phyloP scores from a whole-genome alignment of 2,797 vertebrate species.

The Strix occidentalis region DNA sequence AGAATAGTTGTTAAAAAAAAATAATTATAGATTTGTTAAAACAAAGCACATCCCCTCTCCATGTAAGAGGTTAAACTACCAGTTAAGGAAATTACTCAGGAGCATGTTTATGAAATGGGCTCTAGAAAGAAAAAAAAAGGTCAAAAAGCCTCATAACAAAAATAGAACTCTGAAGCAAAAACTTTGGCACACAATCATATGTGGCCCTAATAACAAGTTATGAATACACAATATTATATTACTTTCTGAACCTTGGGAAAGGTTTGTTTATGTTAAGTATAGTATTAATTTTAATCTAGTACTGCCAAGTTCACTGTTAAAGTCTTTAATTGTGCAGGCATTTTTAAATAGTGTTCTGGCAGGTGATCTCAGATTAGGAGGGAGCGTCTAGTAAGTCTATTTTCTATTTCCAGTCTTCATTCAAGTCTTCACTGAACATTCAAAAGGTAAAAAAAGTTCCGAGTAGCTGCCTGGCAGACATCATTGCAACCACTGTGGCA shows the following conservation, averaged over 20 bases:
- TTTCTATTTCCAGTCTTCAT: background rate
- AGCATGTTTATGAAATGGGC: background rate
- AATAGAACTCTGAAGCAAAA: background rate
- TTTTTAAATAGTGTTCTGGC: background rate
- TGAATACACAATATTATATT: background rate
- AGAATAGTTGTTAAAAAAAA: background rate
- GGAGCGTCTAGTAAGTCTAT: fast-evolving
- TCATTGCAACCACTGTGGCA: background rate
- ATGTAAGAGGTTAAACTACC: background rate
- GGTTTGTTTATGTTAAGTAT: background rate
- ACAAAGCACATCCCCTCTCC: background rate
- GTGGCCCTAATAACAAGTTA: background rate
- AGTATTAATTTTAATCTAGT: background rate
- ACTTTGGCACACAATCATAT: background rate
- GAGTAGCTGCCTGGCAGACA: background rate
- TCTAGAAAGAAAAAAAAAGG: background rate
- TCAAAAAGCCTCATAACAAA: background rate
- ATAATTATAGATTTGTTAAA: background rate
- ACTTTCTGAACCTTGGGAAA: background rate
- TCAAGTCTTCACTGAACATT: background rate
- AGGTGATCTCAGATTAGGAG: background rate
- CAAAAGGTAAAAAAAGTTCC: background rate
- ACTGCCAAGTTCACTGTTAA: background rate
- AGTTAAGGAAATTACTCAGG: background rate
- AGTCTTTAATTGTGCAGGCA: background rate